Evolutionary conservation across 2,888 invertebrate genomes (phyloP), one percentile per base, ranked within the genome.

Genomic region (Diarsia rubi): DNA sequence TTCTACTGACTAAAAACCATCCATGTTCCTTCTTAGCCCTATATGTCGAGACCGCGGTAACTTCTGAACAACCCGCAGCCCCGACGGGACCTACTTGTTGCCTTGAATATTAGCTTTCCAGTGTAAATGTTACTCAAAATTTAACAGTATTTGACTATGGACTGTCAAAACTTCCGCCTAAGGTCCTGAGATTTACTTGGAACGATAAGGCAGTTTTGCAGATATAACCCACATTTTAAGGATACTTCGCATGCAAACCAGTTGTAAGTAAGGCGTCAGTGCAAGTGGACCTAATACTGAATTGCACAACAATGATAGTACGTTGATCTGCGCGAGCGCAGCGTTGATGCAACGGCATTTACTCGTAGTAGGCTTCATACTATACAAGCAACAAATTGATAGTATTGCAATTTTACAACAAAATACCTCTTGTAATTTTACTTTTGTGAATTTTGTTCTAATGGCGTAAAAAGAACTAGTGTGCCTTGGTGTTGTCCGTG

Each of bases 251-350:
- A 73, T 81, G 69, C 65, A 84, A 80, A 86, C 85, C 73, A 81
- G 85, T 81, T 83, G 42, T 67, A 80, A 76, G 86, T 78, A 80
- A 83, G 82, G 82, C 79, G 78, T 78, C 77, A 85, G 87, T 85
- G 83, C 88, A 88, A 88, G 86, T 90, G 85, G 85, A 87, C 88
- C 81, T 82, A 88, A 86, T 86, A 86, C 81, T 82, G 83, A 84
- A 87, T 90, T 90, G 83, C 86, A 86, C 89, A 88, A 90, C 84
- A 86, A 85, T 82, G 83, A 86, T 75, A 85, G 81, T 78, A 82
- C 75, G 79, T 80, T 77, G 79, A 79, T 83, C 78, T 81, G 78
- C 81, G 82, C 83, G 60, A 80, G 79, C 81, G 81, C 82, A 77
- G 80, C 24, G 77, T 82, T 81, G 83, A 83, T 86, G 83, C 75